These are phyloP conservation scores for Scaptomyza tumidula DNA, from an alignment of 2,888 invertebrate genomes.

Conservation along the genomic window DNA sequence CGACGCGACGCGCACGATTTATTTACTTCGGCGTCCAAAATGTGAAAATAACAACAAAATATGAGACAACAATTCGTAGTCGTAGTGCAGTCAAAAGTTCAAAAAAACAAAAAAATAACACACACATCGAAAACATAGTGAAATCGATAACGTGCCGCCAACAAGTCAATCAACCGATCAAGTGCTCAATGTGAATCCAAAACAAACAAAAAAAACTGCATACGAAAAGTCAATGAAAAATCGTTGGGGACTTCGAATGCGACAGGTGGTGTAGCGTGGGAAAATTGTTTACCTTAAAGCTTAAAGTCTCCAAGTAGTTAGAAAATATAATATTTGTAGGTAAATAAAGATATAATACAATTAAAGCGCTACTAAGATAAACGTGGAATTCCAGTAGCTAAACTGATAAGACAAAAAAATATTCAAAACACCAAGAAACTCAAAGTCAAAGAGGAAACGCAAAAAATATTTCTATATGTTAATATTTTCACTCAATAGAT, in stretches of 20 bases:
- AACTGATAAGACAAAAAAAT: conserved; percentile 31
- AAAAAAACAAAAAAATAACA: neutral
- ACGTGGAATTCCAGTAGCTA: conserved; percentile 39
- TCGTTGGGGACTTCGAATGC: conserved; percentile 33
- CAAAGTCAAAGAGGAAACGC: conserved; percentile 4
- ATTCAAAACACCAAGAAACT: neutral
- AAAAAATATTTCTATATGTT: conserved; percentile 7
- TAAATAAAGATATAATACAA: conserved; percentile 37
- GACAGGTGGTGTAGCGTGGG: conserved; percentile 66
- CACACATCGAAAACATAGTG: conserved; percentile 7
- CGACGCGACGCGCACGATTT: conserved; percentile 42
- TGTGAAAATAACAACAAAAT: conserved; percentile 53
- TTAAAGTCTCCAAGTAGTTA: conserved; percentile 8
- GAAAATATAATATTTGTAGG: conserved; percentile 17
- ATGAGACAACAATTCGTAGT: conserved; percentile 43
- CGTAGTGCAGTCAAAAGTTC: conserved; percentile 51
- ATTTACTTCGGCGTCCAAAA: conserved; percentile 14
- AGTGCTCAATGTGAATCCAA: conserved; percentile 40
- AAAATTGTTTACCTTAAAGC: conserved; percentile 63
- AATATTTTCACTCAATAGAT: conserved; percentile 30
- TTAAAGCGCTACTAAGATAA: conserved; percentile 32
- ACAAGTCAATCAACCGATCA: conserved; percentile 30
- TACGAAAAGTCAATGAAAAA: conserved; percentile 61
- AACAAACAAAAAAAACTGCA: conserved; percentile 34
- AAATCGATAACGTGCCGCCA: conserved; percentile 27